Conservation (phyloP, 2,888 invertebrate species). For the Leistus spinibarbis region DNA sequence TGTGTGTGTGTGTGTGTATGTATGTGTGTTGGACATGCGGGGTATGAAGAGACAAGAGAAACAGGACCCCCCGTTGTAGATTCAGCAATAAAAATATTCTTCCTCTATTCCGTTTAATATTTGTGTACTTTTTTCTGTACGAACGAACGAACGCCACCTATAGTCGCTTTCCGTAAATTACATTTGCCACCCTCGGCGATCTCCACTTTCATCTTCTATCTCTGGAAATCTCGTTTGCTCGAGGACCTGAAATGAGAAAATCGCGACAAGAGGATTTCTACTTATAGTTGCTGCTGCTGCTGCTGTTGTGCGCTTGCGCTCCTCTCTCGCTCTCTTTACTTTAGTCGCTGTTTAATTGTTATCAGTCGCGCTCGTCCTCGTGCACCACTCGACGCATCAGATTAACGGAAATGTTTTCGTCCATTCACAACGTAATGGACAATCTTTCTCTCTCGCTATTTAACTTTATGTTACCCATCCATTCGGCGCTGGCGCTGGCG, state of each 20-base stretch:
- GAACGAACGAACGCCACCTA: slow-evolving; percentile 20
- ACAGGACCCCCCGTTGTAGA: slow-evolving; percentile 23
- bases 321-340: neutral
- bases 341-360: slow-evolving; percentile 22
- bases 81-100: slow-evolving; percentile 40
- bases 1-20: neutral
- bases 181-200: slow-evolving; percentile 40
- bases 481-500: neutral
- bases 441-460: slow-evolving; percentile 12
- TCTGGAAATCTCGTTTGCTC: slow-evolving; percentile 39
- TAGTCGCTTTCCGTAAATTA: slow-evolving; percentile 36
- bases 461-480: slow-evolving; percentile 23
- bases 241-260: slow-evolving; percentile 35
- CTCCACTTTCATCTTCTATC: slow-evolving; percentile 39
- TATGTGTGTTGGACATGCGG: too few relatives aligned
- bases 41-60: neutral
- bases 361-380: slow-evolving; percentile 11
- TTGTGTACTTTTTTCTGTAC: slow-evolving; percentile 26
- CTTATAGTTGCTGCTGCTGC: neutral
- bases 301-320: neutral
- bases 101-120: slow-evolving; percentile 39
- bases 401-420: slow-evolving; percentile 10
- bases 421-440: neutral
- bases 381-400: slow-evolving; percentile 16
- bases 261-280: slow-evolving; percentile 37